Evolutionary conservation across 2,113 vertebrate species (phyloP).

Genomic region (Peromyscus polionotus): DNA sequence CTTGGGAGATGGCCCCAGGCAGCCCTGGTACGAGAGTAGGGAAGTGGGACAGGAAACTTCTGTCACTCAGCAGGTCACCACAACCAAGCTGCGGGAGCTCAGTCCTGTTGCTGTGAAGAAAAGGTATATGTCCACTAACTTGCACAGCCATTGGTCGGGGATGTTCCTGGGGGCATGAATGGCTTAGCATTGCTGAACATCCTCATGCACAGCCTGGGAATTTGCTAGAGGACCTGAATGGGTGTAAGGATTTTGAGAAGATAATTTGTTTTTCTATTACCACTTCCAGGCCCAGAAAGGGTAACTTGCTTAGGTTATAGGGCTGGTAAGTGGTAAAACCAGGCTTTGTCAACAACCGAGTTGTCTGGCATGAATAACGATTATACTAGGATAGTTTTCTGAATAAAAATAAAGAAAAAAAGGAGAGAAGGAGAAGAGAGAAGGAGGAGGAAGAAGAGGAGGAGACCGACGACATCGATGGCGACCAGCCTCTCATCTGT

Average conservation of each 20-base stretch:
- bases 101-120: background rate
- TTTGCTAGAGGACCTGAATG: background rate
- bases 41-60: background rate
- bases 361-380: background rate
- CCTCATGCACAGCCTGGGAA: background rate
- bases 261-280: background rate
- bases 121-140: background rate
- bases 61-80: background rate
- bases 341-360: background rate
- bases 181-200: background rate
- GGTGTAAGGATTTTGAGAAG: background rate
- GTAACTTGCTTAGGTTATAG: background rate
- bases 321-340: background rate
- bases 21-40: background rate
- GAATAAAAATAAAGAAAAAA: background rate
- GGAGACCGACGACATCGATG: fast-evolving
- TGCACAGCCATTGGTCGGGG: background rate
- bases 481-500: background rate
- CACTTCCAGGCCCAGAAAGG: background rate
- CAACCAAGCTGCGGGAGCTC: background rate
- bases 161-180: background rate
- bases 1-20: background rate
- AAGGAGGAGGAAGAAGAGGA: background rate
- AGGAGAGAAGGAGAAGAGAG: fast-evolving
- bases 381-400: background rate